Base-by-base conservation (phyloP, 2,888 invertebrate species). In the Physocephala rufipes region DNA sequence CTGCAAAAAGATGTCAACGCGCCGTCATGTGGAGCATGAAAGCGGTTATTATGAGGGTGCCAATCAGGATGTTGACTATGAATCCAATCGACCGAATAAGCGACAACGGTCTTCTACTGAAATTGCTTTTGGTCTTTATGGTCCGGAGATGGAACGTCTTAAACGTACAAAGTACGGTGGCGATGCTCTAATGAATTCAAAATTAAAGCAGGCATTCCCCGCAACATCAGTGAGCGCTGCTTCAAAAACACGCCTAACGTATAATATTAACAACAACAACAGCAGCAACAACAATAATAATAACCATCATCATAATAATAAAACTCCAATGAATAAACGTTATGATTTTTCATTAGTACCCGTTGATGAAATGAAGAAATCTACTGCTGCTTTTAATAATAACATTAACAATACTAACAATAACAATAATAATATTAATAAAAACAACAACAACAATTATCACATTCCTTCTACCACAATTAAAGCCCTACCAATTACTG, bases 31-130 rank as follows among this genome's bases (percentile, higher is more conserved):
- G 78, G 91, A 91, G 79, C 91, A 93, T 88, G 94, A 94, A 88
- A 93, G 93, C 85, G 93, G 93, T 76, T 94, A 92, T 85, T 94
- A 92, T 89, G 93, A 93, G 87, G 93, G 92, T 78, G 91, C 90
- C 61, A 66, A 73, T 12, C 68, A 62, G 62, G 77, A 77, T 68
- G 53, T 67, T 21, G 78, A 78, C 12, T 74, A 65, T 19, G 78
- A 74, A 15, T 65, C 66, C 45, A 7, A 64, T 21, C 64, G n/a
- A 45, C 13, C 19, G 3, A 15, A 49, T 49, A 71, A 72, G 62
- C 73, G 69, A n/a, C 67, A 72, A 28, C 26, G 67, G 24, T 45
- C 70, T 45, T 58, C 58, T 26, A 26, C 26, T 2, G 58, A 58
- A 24, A 7, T 58, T 58, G 28, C 13, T 12, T 58, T 58, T n/a